Conservation (phyloP, 2,113 vertebrate genomes). For the Rhinichthys klamathensis region DNA sequence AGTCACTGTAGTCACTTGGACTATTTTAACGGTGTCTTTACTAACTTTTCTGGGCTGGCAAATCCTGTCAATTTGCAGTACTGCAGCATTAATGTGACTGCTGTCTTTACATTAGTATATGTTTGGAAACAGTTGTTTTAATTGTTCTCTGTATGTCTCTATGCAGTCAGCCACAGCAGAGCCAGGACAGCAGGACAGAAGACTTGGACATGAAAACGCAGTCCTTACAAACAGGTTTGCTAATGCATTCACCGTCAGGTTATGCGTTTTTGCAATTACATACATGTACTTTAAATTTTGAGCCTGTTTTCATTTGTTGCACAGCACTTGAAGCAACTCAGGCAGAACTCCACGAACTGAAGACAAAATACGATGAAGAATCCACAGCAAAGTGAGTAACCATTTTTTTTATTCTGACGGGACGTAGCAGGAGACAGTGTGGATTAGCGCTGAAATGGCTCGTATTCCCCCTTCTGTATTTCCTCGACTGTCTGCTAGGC, state of each 20-base stretch:
- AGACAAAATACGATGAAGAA: slow-evolving; percentile 89
- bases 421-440: not conserved
- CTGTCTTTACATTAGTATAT: not conserved
- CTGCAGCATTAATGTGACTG: not conserved
- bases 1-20: no score
- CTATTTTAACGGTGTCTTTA: no score
- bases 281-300: not conserved
- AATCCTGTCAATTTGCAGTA: not conserved
- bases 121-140: not conserved
- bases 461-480: not conserved
- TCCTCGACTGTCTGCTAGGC: not conserved
- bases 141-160: not conserved
- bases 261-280: slow-evolving; percentile 12
- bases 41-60: no score
- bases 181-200: slow-evolving; percentile 81
- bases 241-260: not conserved
- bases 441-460: slow-evolving; percentile 17
- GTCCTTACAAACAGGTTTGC: slow-evolving; percentile 83
- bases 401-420: not conserved
- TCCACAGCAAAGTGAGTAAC: slow-evolving; percentile 86
- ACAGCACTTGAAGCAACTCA: slow-evolving; percentile 89
- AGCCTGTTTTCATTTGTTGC: slow-evolving; percentile 48
- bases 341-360: slow-evolving; percentile 87
- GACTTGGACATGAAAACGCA: slow-evolving; percentile 80
- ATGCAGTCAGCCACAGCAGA: slow-evolving; percentile 82